Conservation (phyloP, 2,888 invertebrate species). For the Aphodius granarius region DNA sequence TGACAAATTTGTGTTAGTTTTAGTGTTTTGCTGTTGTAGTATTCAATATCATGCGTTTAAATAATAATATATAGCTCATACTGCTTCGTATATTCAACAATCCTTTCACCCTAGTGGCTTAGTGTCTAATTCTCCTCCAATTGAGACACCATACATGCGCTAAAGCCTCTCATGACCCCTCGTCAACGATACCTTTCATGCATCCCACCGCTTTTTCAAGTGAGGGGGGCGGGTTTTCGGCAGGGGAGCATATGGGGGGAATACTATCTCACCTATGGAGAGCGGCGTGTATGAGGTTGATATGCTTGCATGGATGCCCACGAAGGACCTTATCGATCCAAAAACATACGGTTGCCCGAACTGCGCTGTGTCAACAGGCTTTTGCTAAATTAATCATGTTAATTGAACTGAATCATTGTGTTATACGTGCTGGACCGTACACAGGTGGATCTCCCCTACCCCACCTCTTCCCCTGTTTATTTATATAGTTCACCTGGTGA, state of each 20-base stretch:
- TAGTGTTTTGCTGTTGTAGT: too few species aligned
- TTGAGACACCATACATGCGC: neutral
- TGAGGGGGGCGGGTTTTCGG: neutral
- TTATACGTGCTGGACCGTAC: conserved; percentile 27
- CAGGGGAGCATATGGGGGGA: neutral
- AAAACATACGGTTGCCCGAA: conserved; percentile 36
- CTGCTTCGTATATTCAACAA: too few species aligned
- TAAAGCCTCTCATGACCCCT: neutral
- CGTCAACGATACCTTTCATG: neutral
- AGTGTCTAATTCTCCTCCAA: neutral
- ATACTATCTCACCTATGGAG: neutral
- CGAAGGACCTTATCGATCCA: conserved; percentile 35
- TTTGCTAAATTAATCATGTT: conserved; percentile 46
- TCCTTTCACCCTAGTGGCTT: too few species aligned
- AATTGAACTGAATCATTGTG: conserved; percentile 46
- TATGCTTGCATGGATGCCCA: conserved; percentile 34
- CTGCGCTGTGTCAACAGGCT: conserved; percentile 43
- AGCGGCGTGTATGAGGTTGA: conserved; percentile 28
- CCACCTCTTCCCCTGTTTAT: neutral
- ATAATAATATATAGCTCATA: too few species aligned
- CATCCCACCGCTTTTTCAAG: neutral
- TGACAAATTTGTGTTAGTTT: too few species aligned
- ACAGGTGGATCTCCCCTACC: neutral
- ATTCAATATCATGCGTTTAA: too few species aligned
- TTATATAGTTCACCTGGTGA: neutral